Evolutionary conservation across 2,888 invertebrate species (phyloP), one percentile per base, ranked within the genome.

Genomic region (Chrysolina oricalcia): DNA sequence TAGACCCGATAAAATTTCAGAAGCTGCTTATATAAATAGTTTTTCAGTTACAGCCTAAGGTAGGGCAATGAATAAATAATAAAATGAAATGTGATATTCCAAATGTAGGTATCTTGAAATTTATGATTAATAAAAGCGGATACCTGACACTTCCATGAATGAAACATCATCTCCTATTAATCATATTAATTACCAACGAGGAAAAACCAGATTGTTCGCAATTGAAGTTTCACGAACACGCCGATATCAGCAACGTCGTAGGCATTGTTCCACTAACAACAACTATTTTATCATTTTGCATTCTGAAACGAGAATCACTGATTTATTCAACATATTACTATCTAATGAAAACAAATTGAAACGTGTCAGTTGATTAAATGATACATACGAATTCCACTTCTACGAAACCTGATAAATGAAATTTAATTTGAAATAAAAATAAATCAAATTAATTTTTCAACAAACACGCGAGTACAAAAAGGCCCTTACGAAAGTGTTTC

Each of bases 91-190:
- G 27, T 9, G n/a, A 46, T n/a, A 46, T 46, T 15, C n/a, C 15
- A 59, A 27, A n/a, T 15, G 27, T n/a, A n/a, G n/a, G n/a, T 11
- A 59, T 59, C 59, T 59, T n/a, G 27, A 35, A 27, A 23, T 15
- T 59, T n/a, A 59, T 15, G 59, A 59, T n/a, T 27, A 27, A 59
- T 59, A 27, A 59, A 59, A 59, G 27, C 27, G 3, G 53, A 59
- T 27, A 59, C 59, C 23, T 8, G n/a, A 59, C 23, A 23, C 41
- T 69, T 69, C 41, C 41, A 69, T 56, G 68, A 69, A 69, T 56
- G 68, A 56, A 40, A 56, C 35, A 69, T 69, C n/a, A 69, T 69
- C 67, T 53, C 17, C 46, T 27, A 50, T 50, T 35, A 35, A 41
- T 69, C 21, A 40, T 50, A 67, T 56, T n/a, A n/a, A n/a, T 40